Percentiles rank a stretch among this genome's conserved stretches.
These are phyloP conservation scores for Macquaria australasica DNA, from an alignment of 2,113 vertebrate genomes.

Conservation along the genomic window DNA sequence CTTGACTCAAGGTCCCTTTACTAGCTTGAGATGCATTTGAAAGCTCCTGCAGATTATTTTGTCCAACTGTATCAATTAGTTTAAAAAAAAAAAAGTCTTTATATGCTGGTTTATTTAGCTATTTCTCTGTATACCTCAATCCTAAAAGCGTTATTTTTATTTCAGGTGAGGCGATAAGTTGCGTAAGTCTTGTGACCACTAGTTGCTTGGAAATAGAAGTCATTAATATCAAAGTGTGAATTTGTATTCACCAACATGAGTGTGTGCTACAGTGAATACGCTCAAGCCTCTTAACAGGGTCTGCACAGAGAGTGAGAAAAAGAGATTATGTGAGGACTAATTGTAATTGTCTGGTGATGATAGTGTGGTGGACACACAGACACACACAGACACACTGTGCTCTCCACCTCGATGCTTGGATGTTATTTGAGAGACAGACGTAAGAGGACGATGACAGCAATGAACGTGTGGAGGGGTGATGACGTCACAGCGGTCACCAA, in stretches of 20 bases:
- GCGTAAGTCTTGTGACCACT: neutral
- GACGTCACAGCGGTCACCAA: constrained; percentile 71
- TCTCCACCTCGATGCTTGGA: neutral
- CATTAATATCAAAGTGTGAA: constrained; percentile 27
- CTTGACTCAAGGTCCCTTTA: neutral
- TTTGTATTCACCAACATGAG: constrained; percentile 55
- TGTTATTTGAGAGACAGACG: neutral
- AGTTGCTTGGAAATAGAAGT: constrained; percentile 2
- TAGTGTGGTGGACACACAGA: neutral
- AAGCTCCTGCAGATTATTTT: neutral
- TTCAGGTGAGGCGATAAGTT: neutral
- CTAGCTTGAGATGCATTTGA: neutral
- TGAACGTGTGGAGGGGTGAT: neutral
- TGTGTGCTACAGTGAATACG: neutral
- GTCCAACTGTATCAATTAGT: neutral
- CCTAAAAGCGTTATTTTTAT: neutral
- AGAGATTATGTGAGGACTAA: neutral
- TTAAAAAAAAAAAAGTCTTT: neutral
- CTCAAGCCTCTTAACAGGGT: constrained; percentile 26
- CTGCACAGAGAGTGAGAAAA: neutral
- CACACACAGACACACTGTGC: neutral
- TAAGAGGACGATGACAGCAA: constrained; percentile 9
- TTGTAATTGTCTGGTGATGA: constrained; percentile 7
- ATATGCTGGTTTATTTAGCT: neutral
- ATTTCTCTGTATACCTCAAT: neutral